phyloP scores from a whole-genome alignment of 2,113 vertebrate genomes.

The Heterotilapia buettikoferi region DNA sequence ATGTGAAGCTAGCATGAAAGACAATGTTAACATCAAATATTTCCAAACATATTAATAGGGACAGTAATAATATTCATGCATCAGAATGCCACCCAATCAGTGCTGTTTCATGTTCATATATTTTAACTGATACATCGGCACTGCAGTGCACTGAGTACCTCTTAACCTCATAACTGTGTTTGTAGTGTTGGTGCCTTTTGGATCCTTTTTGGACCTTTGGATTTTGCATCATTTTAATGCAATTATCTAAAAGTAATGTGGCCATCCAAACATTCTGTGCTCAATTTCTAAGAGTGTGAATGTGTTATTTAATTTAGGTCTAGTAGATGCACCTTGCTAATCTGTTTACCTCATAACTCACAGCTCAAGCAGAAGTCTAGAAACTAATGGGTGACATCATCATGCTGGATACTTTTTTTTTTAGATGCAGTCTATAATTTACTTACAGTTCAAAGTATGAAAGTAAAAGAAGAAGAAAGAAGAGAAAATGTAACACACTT shows the following conservation, averaged over 20 bases:
- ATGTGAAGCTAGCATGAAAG: neutral
- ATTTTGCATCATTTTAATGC: neutral
- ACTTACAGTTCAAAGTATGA: neutral
- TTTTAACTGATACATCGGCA: neutral
- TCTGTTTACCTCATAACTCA: neutral
- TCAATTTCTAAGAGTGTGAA: neutral
- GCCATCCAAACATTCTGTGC: neutral
- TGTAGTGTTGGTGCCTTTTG: neutral
- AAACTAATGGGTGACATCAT: neutral
- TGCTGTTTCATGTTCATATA: neutral
- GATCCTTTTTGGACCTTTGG: neutral
- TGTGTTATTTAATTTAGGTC: neutral
- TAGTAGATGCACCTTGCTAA: neutral
- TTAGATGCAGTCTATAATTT: neutral
- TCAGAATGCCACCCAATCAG: neutral
- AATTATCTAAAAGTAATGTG: neutral
- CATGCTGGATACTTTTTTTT: neutral
- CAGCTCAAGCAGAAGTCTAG: neutral
- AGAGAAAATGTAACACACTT: neutral
- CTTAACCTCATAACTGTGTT: neutral
- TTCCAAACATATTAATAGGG: neutral
- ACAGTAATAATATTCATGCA: neutral
- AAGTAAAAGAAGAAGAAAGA: neutral
- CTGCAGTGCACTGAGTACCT: neutral
- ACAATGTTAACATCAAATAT: neutral